phyloP scores from a whole-genome alignment of 2,888 invertebrate genomes.

The Noctua janthe region DNA sequence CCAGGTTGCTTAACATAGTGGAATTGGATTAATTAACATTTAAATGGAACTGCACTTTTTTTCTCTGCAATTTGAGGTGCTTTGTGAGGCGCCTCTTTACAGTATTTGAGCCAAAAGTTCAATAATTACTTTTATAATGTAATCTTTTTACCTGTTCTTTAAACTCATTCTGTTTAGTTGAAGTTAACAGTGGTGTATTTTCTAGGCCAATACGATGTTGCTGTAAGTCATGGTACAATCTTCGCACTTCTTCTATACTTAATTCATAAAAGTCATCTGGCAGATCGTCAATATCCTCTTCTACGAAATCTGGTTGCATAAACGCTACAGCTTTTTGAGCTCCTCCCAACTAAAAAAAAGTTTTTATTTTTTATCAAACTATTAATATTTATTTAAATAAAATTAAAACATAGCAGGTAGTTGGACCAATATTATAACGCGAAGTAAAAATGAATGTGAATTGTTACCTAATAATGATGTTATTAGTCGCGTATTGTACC shows the following conservation, averaged over 20 bases:
- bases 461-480: not conserved
- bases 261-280: conserved; percentile 97
- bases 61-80: not conserved
- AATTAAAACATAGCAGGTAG: not conserved
- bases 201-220: conserved; percentile 92
- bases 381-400: not conserved
- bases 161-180: conserved; percentile 75
- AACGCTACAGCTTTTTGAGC: conserved; percentile 94
- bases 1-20: not conserved
- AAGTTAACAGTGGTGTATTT: conserved; percentile 93
- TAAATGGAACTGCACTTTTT: no score
- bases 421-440: not conserved
- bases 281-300: conserved; percentile 92
- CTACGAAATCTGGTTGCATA: conserved; percentile 90
- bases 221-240: conserved; percentile 93
- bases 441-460: no score
- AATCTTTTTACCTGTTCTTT: conserved; percentile 74
- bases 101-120: not conserved
- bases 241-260: conserved; percentile 95
- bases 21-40: not conserved
- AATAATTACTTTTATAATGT: conserved; percentile 5
- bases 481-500: no score
- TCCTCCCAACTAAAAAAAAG: conserved; percentile 92
- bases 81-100: not conserved
- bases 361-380: not conserved